phyloP scores from a whole-genome alignment of 2,113 vertebrate species.

The Eptesicus fuscus region DNA sequence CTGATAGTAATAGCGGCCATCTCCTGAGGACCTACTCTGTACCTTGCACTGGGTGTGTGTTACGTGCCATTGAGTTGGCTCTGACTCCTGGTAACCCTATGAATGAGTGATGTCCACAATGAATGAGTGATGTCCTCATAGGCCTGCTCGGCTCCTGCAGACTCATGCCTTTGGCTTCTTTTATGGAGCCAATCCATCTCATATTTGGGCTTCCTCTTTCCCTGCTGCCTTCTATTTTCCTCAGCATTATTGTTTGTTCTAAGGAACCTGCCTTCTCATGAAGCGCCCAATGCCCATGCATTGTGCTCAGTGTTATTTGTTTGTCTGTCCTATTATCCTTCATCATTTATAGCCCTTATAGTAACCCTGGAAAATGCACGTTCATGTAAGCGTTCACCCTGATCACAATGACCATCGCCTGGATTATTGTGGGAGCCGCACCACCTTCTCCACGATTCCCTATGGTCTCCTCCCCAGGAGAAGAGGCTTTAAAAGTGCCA shows the following conservation, averaged over 20 bases:
- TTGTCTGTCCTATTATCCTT: neutral
- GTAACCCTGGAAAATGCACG: neutral
- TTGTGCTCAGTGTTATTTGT: neutral
- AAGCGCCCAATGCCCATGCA: neutral
- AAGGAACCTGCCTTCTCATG: no score
- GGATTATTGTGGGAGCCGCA: neutral
- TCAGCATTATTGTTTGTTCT: neutral
- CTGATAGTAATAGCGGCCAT: neutral
- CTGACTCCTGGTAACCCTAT: neutral
- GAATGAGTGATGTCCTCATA: neutral
- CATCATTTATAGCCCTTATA: neutral
- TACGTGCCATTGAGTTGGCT: neutral
- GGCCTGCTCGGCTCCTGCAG: neutral
- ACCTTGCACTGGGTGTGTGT: no score
- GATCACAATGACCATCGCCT: neutral
- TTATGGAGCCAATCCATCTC: neutral
- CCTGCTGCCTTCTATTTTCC: neutral
- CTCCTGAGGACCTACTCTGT: neutral
- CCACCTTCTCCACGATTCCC: neutral
- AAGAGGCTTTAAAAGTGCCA: neutral
- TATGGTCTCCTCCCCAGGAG: neutral
- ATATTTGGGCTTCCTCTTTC: neutral
- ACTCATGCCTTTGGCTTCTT: neutral
- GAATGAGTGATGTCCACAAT: neutral
- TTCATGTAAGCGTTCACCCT: neutral